Conservation (phyloP, 64 coral and sea anemone species). For the Actinia equina region DNA sequence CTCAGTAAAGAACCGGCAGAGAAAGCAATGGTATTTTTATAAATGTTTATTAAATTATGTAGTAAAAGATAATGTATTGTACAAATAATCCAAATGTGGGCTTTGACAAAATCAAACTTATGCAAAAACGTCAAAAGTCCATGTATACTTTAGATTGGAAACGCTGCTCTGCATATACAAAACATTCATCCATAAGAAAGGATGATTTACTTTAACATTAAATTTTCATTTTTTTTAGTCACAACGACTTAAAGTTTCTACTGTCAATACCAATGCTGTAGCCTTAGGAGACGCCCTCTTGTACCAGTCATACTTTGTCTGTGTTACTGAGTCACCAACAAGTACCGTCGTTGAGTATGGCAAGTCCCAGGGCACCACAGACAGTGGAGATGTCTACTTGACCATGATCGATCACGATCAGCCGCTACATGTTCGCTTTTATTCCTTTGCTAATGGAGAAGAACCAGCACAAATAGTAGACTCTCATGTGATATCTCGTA, state of each 20-base stretch:
- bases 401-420: slow-evolving; percentile 16
- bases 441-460: slow-evolving; percentile 37
- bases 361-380: slow-evolving; percentile 14
- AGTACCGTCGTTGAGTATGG: slow-evolving; percentile 50
- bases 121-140: no score
- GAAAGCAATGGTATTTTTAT: no score
- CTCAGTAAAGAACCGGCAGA: no score
- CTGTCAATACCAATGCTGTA: not conserved
- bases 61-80: no score
- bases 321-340: slow-evolving; percentile 6
- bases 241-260: slow-evolving; percentile 4
- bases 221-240: not conserved
- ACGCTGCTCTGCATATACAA: no score
- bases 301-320: slow-evolving; percentile 58
- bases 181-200: no score
- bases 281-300: slow-evolving; percentile 15
- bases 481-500: slow-evolving; percentile 20
- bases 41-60: no score
- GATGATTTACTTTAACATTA: no score
- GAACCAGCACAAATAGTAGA: not conserved
- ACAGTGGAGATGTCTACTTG: slow-evolving; percentile 45
- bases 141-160: no score
- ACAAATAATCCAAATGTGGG: no score
- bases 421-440: not conserved
- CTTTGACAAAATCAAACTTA: no score